Evolutionary conservation across 2,797 vertebrate genomes (phyloP).

Genomic region (Syndactyla subalaris): DNA sequence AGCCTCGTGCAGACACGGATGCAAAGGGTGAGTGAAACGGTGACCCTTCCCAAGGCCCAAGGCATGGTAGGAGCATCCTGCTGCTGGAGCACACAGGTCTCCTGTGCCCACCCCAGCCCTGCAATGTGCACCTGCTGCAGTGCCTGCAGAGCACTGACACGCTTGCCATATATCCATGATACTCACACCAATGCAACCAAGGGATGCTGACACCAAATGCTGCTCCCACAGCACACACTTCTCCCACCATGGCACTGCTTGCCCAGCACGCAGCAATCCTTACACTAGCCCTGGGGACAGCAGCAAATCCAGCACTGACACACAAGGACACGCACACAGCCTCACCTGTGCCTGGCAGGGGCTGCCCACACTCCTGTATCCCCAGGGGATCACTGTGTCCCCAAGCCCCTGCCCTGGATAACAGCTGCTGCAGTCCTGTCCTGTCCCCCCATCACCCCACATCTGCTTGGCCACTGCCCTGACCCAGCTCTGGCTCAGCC

Average conservation of each 20-base stretch:
- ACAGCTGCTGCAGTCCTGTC: background rate
- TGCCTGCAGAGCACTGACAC: rapidly evolving
- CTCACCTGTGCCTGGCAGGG: background rate
- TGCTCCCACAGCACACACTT: background rate
- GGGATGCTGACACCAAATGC: background rate
- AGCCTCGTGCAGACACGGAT: background rate
- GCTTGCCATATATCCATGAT: rapidly evolving
- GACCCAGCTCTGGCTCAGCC: background rate
- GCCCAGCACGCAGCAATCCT: rapidly evolving
- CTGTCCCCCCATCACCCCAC: background rate
- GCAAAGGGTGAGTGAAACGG: background rate
- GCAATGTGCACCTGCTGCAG: rapidly evolving
- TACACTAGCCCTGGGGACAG: background rate
- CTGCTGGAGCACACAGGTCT: background rate
- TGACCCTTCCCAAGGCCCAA: background rate
- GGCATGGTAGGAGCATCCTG: background rate
- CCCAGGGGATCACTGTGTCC: background rate
- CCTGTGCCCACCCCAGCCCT: rapidly evolving
- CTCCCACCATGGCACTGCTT: rapidly evolving
- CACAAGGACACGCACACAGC: background rate
- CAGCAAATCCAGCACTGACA: background rate
- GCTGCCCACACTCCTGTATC: background rate
- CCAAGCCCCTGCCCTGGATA: background rate
- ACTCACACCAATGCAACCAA: rapidly evolving
- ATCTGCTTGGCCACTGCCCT: background rate